Conservation (phyloP, 2,113 vertebrate species). For the Rynchops niger region DNA sequence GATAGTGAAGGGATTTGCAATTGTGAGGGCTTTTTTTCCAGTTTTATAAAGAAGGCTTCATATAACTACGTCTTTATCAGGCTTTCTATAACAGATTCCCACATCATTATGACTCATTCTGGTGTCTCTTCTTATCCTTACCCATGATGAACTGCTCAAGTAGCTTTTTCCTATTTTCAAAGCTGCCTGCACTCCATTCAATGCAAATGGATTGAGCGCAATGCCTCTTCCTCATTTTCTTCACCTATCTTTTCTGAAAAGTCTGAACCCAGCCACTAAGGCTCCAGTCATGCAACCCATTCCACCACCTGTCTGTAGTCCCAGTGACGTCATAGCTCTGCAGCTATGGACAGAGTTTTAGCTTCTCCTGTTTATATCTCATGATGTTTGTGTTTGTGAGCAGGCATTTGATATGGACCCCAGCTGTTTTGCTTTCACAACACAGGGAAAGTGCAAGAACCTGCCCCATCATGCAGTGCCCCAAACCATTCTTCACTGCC, state of each 20-base stretch:
- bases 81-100: background rate
- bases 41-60: background rate
- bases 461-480: background rate
- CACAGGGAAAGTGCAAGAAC: background rate
- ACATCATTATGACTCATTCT: background rate
- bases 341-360: background rate
- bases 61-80: background rate
- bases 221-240: background rate
- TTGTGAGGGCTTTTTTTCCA: background rate
- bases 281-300: background rate
- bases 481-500: background rate
- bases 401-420: background rate
- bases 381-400: background rate
- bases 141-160: background rate
- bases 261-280: background rate
- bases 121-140: background rate
- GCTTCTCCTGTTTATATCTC: background rate
- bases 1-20: background rate
- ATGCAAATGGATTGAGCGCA: background rate
- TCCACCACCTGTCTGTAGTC: background rate
- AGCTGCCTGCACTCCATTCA: background rate
- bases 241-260: background rate
- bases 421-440: background rate
- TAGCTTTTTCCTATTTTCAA: background rate
- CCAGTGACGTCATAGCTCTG: background rate